Base-by-base conservation (phyloP, 2,113 vertebrate species). In the Chionodraco myersi region DNA sequence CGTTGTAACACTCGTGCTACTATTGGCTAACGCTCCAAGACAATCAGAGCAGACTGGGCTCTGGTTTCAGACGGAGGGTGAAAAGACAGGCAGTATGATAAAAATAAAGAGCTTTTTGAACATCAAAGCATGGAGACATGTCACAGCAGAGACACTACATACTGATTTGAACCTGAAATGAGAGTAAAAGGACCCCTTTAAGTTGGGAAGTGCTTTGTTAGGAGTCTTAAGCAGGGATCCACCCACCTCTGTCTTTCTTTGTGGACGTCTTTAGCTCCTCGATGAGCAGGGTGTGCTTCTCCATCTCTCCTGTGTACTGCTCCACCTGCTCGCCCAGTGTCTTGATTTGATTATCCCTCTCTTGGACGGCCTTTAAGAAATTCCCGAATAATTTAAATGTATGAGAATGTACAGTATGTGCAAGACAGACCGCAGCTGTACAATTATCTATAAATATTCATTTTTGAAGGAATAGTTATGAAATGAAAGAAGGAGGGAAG, bases 271-370 rank as follows among this genome's bases (percentile, higher is more conserved):
- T 97, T 18, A 99, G 88, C 71, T 96, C 93, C 83, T 98, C 95
- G 48, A 98, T 95, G 54, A 98, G 57, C 2, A 88, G 75, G 0
- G 95, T 92, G 88, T 97, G 96, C 87, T 93, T 96, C 88, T 98
- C 96, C 97, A 99, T 98, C 72, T 99, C 98, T 52, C 92, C 94
- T 0, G 97, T 99, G 64, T 97, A 97, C 53, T 96, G 96, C 86
- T 97, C 96, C 45, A 97, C 92, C 92, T 98, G 96, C 45, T 97
- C 97, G 62, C 95, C 96, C 63, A 99, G 95, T 89, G 97, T 89
- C 89, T 95, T 96, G 90, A 99, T 97, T 77, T 97, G 97, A 89
- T 91, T 94, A 83, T 99, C 98, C 86, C 97, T 88, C 56, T 98
- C 97, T 82, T 98, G 96, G 69, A 99, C 84, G 2, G 94, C 96